Evolutionary conservation across 2,888 invertebrate species (phyloP).

Genomic region (Petrolisthes cinctipes): DNA sequence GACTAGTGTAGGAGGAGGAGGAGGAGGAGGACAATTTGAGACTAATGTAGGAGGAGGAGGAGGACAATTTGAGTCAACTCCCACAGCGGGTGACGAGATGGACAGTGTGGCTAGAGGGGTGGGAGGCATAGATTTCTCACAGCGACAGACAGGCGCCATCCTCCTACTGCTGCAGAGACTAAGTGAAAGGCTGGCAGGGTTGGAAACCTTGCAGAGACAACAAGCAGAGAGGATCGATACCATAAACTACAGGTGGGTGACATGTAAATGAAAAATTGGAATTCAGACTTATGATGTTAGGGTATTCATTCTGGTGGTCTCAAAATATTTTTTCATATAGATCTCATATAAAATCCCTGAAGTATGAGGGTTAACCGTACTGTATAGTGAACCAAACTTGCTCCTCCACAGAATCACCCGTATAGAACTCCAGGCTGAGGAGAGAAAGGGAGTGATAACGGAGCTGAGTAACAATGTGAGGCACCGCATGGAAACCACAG

Average conservation of each 20-base stretch:
- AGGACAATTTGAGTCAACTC: background rate
- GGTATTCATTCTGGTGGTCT: no score
- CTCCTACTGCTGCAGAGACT: slow-evolving; percentile 66
- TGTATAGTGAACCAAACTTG: no score
- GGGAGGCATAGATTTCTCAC: slow-evolving; percentile 7
- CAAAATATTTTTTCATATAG: no score
- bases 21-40: background rate
- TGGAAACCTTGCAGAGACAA: slow-evolving; percentile 66
- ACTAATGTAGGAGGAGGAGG: background rate
- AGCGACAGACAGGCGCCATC: slow-evolving; percentile 50
- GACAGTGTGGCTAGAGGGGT: background rate
- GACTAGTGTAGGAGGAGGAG: background rate
- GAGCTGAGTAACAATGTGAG: slow-evolving; percentile 50
- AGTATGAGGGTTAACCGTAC: no score
- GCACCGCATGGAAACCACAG: slow-evolving; percentile 59
- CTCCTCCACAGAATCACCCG: slow-evolving; percentile 40
- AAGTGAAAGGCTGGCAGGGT: slow-evolving; percentile 66
- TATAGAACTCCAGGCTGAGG: slow-evolving; percentile 59
- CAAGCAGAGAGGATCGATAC: slow-evolving; percentile 66
- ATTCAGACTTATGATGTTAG: no score
- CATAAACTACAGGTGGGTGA: slow-evolving; percentile 66
- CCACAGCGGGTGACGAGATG: background rate
- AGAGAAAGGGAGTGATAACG: slow-evolving; percentile 48
- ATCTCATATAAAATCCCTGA: no score
- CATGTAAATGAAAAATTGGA: background rate